phyloP scores from a whole-genome alignment of 2,113 vertebrate genomes.

The Dromaius novaehollandiae region DNA sequence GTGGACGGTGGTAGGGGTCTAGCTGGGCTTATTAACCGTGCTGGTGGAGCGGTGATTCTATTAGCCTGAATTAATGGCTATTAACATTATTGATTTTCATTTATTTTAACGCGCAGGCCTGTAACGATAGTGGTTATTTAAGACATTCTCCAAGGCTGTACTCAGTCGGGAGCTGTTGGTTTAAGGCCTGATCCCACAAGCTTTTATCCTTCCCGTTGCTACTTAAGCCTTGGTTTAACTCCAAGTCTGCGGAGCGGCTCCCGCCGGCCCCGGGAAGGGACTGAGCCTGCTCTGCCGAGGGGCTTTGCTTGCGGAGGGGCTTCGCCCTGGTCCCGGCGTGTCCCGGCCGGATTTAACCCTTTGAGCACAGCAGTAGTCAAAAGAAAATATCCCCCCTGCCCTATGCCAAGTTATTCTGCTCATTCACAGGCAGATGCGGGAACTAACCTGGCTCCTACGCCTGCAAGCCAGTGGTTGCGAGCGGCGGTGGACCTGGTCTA shows the following conservation, averaged over 20 bases:
- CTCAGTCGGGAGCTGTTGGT: slow-evolving; percentile 1
- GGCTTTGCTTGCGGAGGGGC: not conserved
- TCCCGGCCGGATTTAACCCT: not conserved
- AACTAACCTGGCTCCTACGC: not conserved
- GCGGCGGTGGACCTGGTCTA: not conserved
- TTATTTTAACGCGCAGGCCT: not conserved
- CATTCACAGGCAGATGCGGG: not conserved
- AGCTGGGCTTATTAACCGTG: slow-evolving; percentile 45
- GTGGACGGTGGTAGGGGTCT: slow-evolving; percentile 18
- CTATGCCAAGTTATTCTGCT: not conserved
- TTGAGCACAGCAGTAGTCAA: not conserved
- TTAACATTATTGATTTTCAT: slow-evolving; percentile 47
- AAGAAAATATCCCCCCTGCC: not conserved
- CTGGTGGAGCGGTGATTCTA: slow-evolving; percentile 40
- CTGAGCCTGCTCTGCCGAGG: not conserved
- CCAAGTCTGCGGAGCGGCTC: slow-evolving; percentile 28
- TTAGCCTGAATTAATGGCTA: slow-evolving; percentile 57
- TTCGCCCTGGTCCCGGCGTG: not conserved
- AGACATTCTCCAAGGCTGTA: not conserved
- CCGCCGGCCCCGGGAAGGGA: not conserved
- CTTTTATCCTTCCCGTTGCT: slow-evolving; percentile 50
- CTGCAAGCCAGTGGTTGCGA: fast-evolving
- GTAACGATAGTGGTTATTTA: not conserved
- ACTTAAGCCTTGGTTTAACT: slow-evolving; percentile 44
- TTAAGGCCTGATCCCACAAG: slow-evolving; percentile 53